Base-by-base conservation (phyloP, 2,888 invertebrate species). In the Nysson spinosus region DNA sequence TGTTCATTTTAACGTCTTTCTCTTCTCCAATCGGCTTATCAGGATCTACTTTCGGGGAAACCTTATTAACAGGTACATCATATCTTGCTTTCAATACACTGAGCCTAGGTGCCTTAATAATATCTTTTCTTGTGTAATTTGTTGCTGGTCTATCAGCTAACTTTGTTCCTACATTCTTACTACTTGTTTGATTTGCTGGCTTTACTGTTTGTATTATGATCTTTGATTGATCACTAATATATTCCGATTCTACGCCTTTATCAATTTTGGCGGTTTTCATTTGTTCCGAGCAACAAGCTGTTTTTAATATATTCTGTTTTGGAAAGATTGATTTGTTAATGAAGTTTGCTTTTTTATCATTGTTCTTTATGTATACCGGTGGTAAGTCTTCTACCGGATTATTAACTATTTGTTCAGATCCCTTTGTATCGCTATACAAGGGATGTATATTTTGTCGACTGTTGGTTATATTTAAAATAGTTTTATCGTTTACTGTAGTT, bases 101-200 rank as follows among this genome's bases (percentile, higher is more conserved):
- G 2, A 83, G 49, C 12, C 72, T 75, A 0, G 83, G 69, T 2
- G 80, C 79, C 58, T 82, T 81, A 34, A 83, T 69, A 0, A 83
- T 69, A 42, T 74, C 67, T 17, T 78, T 83, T 9, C 72, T 69
- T 0, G 55, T 14, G 14, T 77, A 79, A 52, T 37, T 72, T 6
- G 57, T 19, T 42, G 71, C 54, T 0, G 75, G 60, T 51, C 43
- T 68, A 6, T 69, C 69, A 3, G 69, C 50, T 0, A 74, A 44
- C 24, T 67, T 62, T 3, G 69, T 64, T 6, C 72, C 69, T 0
- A 75, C 61, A 4, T 70, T 70, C 42, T 77, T 75, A 17, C 39
- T 51, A 14, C 40, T 61, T 0, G 39, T 52, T 16, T n/a, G 30
- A 16, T 11, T 46, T 1, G 17, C 4, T 1, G 47, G 24, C 22